Base-by-base conservation (phyloP, 2,113 vertebrate species). In the Phrynosoma platyrhinos region DNA sequence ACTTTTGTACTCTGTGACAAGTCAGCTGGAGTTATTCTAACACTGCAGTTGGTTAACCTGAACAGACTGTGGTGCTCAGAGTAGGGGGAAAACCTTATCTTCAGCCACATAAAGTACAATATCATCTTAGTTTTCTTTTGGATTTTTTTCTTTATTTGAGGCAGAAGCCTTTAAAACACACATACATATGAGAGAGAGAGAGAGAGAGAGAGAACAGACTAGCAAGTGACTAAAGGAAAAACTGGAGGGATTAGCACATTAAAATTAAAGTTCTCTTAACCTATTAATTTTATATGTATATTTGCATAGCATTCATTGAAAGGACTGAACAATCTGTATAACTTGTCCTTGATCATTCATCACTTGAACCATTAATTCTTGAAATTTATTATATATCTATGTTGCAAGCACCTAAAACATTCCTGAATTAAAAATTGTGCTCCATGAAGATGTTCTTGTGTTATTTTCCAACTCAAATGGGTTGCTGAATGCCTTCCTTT, bases 1-100 rank as follows among this genome's bases (percentile, higher is more conserved):
- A 98, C 97, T 98, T 98, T 96, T 97, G 97, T 97, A 94, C 97
- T 96, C 79, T 93, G 97, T 95, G 95, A 97, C 97, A 97, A 96
- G 97, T 97, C 95, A 96, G 96, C 97, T 96, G 96, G 96, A 97
- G 97, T 95, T 92, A 92, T 96, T 96, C 95, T 95, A 94, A 95
- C 95, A 91, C 94, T 96, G 97, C 95, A 96, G 96, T 97, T 97
- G 97, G 97, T 97, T 97, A 97, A 97, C 97, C 97, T 97, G 96
- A 96, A 96, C 94, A 94, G 96, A 94, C 94, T 94, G 96, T 95
- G 91, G 75, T 94, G 90, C 86, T 87, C 72, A 90, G 94, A 92
- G 81, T 66, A 94, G 94, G 91, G 95, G 93, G 40, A 95, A 95
- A 94, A 94, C 95, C 95, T 96, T 92, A 92, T 93, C 95, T 94